Base-by-base conservation (phyloP, 2,797 vertebrate genomes). In the Fistularia tabacaria region DNA sequence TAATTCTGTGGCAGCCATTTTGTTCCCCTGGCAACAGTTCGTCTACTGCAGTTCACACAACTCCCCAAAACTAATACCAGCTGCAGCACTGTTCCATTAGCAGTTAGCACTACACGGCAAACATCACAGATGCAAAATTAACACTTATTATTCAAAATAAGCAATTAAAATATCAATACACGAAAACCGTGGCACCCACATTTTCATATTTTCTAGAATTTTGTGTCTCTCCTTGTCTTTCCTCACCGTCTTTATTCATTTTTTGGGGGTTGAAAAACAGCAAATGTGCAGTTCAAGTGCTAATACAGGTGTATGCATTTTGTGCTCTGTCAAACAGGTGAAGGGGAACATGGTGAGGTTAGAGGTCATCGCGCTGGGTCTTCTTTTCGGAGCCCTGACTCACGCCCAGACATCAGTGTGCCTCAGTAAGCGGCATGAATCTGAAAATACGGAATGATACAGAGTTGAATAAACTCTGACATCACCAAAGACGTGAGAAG, bases 321-420 rank as follows among this genome's bases (percentile, higher is more conserved):
- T 59, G 3, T 79, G 7, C 25, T 70, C 13, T 73, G 51, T 67
- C 67, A 78, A 77, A 76, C 69, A 79, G 85, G 67, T 79, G 63
- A 76, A 73, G 70, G 71, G 40, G 64, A 88, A 79, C 80, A 90
- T 86, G 88, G 41, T 79, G 77, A 59, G 81, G 45, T 77, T 84
- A 7, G 67, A 84, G 64, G 66, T 70, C 54, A 7, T 84, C 36
- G 44, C 52, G 4, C 62, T 90, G 64, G 83, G 75, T 64, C 73
- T 90, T 54, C 73, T 91, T 50, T 79, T 75, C 14, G 85, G 86
- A 69, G 73, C 77, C 14, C 41, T 87, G 69, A 71, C 72, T 43
- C 64, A 62, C 1, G 64, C 71, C 42, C 74, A 86, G 71, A 1
- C 5, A 3, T 1, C 12, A n/a, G 40, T 66, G 1, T 92, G 90